phyloP scores from a whole-genome alignment of 2,113 vertebrate genomes.

The Cromileptes altivelis region DNA sequence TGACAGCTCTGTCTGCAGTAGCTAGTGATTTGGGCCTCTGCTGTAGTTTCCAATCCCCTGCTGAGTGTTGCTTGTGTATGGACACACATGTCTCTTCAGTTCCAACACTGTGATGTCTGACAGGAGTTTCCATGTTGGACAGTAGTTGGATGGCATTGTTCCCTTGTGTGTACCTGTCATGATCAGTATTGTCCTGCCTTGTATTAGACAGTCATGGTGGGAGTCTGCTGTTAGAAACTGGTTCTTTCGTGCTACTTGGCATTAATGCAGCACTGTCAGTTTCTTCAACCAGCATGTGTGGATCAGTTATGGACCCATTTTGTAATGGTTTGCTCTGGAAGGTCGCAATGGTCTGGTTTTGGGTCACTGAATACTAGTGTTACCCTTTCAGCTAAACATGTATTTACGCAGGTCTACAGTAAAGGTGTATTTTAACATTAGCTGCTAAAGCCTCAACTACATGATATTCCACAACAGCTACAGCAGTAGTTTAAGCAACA shows the following conservation, averaged over 20 bases:
- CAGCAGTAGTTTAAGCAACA: not conserved
- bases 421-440: not conserved
- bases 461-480: not conserved
- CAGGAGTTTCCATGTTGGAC: slow-evolving; percentile 41
- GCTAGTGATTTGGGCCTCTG: slow-evolving; percentile 37
- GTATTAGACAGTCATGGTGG: slow-evolving; percentile 23
- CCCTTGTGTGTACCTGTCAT: slow-evolving; percentile 37
- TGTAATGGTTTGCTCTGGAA: slow-evolving; percentile 1
- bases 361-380: not conserved
- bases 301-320: slow-evolving; percentile 40
- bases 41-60: slow-evolving; percentile 48
- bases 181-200: slow-evolving; percentile 32
- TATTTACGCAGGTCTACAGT: not conserved
- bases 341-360: not conserved
- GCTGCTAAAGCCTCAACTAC: not conserved
- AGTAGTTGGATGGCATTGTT: slow-evolving; percentile 22
- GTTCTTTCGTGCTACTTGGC: slow-evolving; percentile 38
- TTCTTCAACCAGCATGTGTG: slow-evolving; percentile 28
- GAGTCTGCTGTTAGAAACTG: slow-evolving; percentile 22
- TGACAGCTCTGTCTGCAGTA: slow-evolving; percentile 54
- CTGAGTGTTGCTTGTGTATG: slow-evolving; percentile 40
- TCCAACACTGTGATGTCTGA: slow-evolving; percentile 58
- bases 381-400: slow-evolving; percentile 17
- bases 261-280: slow-evolving; percentile 26
- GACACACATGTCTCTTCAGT: slow-evolving; percentile 56